These are phyloP conservation scores for Dolichotis patagonum DNA, from an alignment of 2,113 vertebrate species.

Conservation along the genomic window DNA sequence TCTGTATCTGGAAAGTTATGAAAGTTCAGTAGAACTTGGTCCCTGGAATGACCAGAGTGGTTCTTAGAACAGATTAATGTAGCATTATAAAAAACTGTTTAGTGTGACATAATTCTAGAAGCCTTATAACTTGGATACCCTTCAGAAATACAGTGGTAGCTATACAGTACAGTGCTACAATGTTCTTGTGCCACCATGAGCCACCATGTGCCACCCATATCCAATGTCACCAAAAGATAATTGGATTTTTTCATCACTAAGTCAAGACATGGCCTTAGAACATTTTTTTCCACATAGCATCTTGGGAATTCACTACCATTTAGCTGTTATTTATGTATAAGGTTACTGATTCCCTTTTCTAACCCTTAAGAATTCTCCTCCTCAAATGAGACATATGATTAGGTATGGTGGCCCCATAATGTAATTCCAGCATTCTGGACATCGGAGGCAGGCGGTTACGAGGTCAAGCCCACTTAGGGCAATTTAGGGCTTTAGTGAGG, in stretches of 20 bases:
- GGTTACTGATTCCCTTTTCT: neutral
- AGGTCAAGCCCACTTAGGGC: neutral
- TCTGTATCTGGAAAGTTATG: slow-evolving; percentile 14
- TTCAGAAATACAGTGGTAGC: slow-evolving; percentile 1
- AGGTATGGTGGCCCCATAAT: neutral
- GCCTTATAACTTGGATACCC: neutral
- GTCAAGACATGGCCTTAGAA: neutral
- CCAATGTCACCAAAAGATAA: neutral
- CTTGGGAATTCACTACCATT: neutral
- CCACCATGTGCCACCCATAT: no score
- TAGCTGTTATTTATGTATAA: neutral
- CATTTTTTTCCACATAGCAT: neutral
- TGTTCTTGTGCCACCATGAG: fast-evolving
- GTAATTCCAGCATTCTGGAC: neutral
- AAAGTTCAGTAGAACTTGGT: neutral
- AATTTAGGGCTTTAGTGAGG: neutral
- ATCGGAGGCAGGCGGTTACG: neutral
- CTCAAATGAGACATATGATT: neutral
- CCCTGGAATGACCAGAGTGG: neutral
- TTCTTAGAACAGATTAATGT: neutral
- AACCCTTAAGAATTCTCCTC: neutral
- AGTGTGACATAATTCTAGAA: neutral
- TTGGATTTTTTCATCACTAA: neutral
- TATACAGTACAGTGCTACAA: neutral
- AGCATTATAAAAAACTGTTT: neutral